Conservation (phyloP, 2,797 vertebrate species). For the Leptatherina wallacei region DNA sequence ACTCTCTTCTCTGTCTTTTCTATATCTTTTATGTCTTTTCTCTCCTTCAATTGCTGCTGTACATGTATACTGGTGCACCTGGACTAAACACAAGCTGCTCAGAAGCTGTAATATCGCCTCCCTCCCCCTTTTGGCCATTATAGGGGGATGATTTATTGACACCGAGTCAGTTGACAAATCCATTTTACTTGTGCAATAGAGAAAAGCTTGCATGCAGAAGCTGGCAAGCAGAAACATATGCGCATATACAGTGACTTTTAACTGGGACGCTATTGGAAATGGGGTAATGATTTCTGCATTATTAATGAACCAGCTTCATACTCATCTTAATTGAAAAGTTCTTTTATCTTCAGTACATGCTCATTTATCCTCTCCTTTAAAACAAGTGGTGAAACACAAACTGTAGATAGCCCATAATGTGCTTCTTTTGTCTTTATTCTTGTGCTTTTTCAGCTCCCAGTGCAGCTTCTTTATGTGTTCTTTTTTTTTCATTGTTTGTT, state of each 20-base stretch:
- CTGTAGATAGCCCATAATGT: slow-evolving; percentile 16
- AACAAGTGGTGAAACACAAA: slow-evolving; percentile 41
- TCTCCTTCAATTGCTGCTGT: slow-evolving; percentile 13
- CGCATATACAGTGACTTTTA: slow-evolving; percentile 57
- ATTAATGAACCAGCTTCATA: slow-evolving; percentile 74
- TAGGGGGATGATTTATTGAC: slow-evolving; percentile 55
- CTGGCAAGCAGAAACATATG: slow-evolving; percentile 44
- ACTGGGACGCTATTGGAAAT: slow-evolving; percentile 71
- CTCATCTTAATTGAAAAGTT: slow-evolving; percentile 77
- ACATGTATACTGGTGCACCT: slow-evolving; percentile 29
- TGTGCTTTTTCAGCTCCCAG: background rate
- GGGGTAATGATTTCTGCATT: slow-evolving; percentile 79
- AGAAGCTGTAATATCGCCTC: slow-evolving; percentile 13
- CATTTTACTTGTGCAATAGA: slow-evolving; percentile 46
- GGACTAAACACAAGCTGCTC: slow-evolving; percentile 16
- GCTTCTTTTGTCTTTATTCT: background rate
- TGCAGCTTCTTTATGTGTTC: background rate
- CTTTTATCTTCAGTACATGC: slow-evolving; percentile 70
- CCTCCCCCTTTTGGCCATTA: slow-evolving; percentile 34
- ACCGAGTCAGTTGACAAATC: slow-evolving; percentile 54
- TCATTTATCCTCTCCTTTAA: slow-evolving; percentile 57
- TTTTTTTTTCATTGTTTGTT: background rate
- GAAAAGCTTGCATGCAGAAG: slow-evolving; percentile 25
- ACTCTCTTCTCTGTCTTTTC: slow-evolving; percentile 46
- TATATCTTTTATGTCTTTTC: slow-evolving; percentile 35